Percentiles rank a stretch among this genome's conserved stretches.
Evolutionary conservation across 2,797 vertebrate genomes (phyloP).

Genomic region (Gastrophryne carolinensis): DNA sequence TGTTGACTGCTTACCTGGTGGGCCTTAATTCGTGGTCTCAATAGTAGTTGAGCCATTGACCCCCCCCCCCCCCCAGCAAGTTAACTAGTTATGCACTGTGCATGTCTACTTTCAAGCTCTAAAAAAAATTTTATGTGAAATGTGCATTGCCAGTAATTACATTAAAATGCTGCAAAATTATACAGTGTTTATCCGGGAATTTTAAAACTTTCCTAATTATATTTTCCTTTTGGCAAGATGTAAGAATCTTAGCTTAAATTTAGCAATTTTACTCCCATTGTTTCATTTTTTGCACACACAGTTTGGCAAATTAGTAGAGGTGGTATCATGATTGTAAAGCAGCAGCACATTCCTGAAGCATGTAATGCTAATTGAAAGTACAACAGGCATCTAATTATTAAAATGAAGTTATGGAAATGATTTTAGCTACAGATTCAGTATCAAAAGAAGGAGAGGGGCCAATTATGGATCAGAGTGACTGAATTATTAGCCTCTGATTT

Average conservation of each 20-base stretch:
- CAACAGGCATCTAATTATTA: conserved; percentile 42
- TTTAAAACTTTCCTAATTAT: not conserved
- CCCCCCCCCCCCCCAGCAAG: no score
- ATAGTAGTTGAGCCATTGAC: no score
- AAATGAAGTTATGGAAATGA: conserved; percentile 38
- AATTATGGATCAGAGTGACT: conserved; percentile 39
- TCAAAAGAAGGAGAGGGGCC: conserved; percentile 34
- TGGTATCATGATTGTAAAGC: not conserved
- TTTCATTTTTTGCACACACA: not conserved
- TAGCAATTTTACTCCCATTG: not conserved
- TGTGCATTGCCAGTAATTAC: not conserved
- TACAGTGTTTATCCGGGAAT: not conserved
- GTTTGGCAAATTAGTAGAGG: conserved; percentile 11
- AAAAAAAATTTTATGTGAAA: no score
- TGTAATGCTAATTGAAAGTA: conserved; percentile 39
- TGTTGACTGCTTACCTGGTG: no score
- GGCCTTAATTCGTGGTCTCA: no score
- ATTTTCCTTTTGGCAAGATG: not conserved
- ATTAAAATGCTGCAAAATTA: not conserved
- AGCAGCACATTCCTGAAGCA: not conserved
- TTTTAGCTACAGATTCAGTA: conserved; percentile 23
- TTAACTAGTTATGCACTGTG: no score
- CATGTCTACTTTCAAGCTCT: no score
- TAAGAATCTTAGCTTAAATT: not conserved
- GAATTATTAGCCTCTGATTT: conserved; percentile 19